Percentiles rank a stretch among this genome's conserved stretches.
Conservation (phyloP, 2,797 vertebrate genomes). For the Pachyuromys duprasi region DNA sequence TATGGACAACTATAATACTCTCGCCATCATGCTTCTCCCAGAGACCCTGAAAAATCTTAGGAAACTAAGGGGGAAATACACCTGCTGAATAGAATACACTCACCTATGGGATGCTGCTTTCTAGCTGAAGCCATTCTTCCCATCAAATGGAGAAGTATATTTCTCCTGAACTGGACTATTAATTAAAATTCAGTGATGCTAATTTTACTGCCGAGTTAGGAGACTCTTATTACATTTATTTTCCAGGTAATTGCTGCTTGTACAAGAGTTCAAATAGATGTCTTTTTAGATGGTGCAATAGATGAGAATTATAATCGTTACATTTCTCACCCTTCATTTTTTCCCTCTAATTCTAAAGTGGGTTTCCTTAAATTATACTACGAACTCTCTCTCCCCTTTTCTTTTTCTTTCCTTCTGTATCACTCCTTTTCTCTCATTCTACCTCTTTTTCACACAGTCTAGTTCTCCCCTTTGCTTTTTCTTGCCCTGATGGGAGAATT, state of each 20-base stretch:
- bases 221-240: constrained; percentile 88
- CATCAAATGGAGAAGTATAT: constrained; percentile 68
- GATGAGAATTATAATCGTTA: constrained; percentile 84
- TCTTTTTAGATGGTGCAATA: constrained; percentile 85
- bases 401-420: not conserved
- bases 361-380: constrained; percentile 50
- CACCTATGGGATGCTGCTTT: not conserved
- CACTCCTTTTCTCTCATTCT: not conserved
- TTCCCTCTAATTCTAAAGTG: constrained; percentile 64
- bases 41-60: not conserved
- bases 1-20: not conserved
- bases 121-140: constrained; percentile 67
- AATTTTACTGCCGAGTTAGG: constrained; percentile 87
- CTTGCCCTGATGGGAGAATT: not conserved
- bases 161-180: constrained; percentile 84
- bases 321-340: constrained; percentile 73
- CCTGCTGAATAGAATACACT: not conserved
- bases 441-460: not conserved
- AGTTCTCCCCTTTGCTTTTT: not conserved
- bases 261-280: constrained; percentile 86
- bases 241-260: constrained; percentile 88
- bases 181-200: constrained; percentile 86
- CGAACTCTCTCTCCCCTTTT: not conserved
- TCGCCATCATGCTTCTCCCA: not conserved
- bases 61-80: not conserved